Conservation (phyloP, 2,888 invertebrate genomes). For the Bellardia bayeri region DNA sequence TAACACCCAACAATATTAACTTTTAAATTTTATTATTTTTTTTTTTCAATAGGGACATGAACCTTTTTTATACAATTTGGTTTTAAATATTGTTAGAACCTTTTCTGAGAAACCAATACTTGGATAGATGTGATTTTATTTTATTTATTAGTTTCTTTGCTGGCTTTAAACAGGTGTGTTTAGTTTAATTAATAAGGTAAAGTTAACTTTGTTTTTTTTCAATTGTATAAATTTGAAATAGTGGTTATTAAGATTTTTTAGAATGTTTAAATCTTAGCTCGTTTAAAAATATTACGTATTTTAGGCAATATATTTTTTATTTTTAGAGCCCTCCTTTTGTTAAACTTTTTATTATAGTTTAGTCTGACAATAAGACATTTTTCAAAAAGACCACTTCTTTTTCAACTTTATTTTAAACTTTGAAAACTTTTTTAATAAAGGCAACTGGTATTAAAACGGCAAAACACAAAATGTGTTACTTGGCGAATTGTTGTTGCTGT, state of each 20-base stretch:
- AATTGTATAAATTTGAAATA: neutral
- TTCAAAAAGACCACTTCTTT: neutral
- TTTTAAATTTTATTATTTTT: neutral
- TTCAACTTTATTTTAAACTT: neutral
- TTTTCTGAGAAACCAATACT: neutral
- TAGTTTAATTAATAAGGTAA: neutral
- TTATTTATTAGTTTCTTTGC: neutral
- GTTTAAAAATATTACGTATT: neutral
- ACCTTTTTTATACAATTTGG: neutral
- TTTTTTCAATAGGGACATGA: neutral
- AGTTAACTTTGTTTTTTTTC: neutral
- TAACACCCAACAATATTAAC: neutral
- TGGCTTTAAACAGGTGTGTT: neutral
- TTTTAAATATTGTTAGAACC: neutral
- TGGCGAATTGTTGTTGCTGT: neutral
- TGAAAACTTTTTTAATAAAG: constrained; percentile 42
- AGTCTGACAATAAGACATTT: neutral
- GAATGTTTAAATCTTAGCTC: neutral
- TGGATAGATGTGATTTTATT: neutral
- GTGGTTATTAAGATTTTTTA: neutral
- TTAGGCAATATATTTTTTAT: neutral
- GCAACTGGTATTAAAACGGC: neutral
- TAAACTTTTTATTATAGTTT: neutral
- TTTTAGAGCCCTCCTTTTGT: neutral
- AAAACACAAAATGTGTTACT: neutral